Evolutionary conservation across 2,113 vertebrate species (phyloP).

Genomic region (Salminus brasiliensis): DNA sequence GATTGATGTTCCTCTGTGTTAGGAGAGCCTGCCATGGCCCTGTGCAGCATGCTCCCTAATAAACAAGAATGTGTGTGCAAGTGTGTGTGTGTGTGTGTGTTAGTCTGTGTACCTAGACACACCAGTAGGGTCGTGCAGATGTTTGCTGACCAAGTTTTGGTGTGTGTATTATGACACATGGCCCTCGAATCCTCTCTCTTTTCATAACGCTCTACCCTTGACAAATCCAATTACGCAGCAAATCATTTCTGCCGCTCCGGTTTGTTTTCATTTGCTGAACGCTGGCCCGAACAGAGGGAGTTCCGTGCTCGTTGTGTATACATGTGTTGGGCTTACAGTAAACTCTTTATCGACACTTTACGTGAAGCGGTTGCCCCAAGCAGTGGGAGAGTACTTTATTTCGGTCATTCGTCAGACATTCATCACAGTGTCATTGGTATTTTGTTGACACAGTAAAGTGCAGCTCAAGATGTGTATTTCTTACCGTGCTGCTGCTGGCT

Average conservation of each 20-base stretch:
- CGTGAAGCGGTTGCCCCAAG: slow-evolving; percentile 8
- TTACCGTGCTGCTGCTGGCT: neutral
- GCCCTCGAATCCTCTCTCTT: slow-evolving; percentile 28
- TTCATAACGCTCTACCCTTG: slow-evolving; percentile 21
- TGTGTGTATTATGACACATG: slow-evolving; percentile 1
- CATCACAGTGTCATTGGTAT: slow-evolving; percentile 3
- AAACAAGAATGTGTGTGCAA: slow-evolving; percentile 45
- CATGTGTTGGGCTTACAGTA: slow-evolving; percentile 27
- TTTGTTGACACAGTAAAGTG: slow-evolving; percentile 26
- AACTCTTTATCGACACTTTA: slow-evolving; percentile 24
- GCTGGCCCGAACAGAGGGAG: slow-evolving; percentile 6
- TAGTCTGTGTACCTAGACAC: neutral
- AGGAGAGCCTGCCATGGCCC: slow-evolving; percentile 60
- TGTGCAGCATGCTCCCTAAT: slow-evolving; percentile 41
- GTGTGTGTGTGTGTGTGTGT: slow-evolving; percentile 18
- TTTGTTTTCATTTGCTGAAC: slow-evolving; percentile 40
- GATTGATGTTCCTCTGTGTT: slow-evolving; percentile 72
- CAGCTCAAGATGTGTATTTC: slow-evolving; percentile 19
- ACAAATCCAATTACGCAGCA: slow-evolving; percentile 27
- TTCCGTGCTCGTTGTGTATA: slow-evolving; percentile 2
- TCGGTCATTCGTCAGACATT: slow-evolving; percentile 30
- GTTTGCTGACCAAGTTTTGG: slow-evolving; percentile 27
- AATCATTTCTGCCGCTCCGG: slow-evolving; percentile 27
- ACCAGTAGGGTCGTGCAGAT: slow-evolving; percentile 1
- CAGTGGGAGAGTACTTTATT: slow-evolving; percentile 29